phyloP scores from a whole-genome alignment of 1,140 invertebrate genomes.

The Antheraea mylitta region DNA sequence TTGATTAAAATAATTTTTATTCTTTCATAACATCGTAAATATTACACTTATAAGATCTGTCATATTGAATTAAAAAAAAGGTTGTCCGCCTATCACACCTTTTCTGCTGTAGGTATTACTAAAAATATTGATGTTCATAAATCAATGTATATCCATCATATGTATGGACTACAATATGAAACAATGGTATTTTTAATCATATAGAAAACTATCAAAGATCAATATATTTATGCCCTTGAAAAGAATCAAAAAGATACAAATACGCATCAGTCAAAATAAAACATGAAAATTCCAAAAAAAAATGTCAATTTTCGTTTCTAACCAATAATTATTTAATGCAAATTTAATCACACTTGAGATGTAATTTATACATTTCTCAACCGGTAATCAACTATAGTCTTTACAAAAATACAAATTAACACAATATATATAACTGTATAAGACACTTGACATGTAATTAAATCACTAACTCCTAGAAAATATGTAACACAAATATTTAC shows the following conservation, averaged over 20 bases:
- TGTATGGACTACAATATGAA: too few species aligned
- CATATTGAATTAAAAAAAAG: too few species aligned
- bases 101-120: too few species aligned
- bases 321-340: not conserved
- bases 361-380: constrained; percentile 21
- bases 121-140: too few species aligned
- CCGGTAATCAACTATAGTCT: constrained; percentile 20
- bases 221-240: not conserved
- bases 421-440: constrained; percentile 34
- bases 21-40: too few species aligned
- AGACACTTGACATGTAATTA: constrained; percentile 41
- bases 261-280: not conserved
- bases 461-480: constrained; percentile 29
- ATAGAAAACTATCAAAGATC: not conserved
- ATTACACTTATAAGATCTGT: too few species aligned
- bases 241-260: not conserved
- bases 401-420: constrained; percentile 47
- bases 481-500: constrained; percentile 36
- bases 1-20: too few species aligned
- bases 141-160: too few species aligned
- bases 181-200: too few species aligned
- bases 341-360: constrained; percentile 1
- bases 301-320: not conserved
- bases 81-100: too few species aligned
- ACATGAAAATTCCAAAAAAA: not conserved